phyloP scores from a whole-genome alignment of 2,113 vertebrate species.

The Gopherus flavomarginatus region DNA sequence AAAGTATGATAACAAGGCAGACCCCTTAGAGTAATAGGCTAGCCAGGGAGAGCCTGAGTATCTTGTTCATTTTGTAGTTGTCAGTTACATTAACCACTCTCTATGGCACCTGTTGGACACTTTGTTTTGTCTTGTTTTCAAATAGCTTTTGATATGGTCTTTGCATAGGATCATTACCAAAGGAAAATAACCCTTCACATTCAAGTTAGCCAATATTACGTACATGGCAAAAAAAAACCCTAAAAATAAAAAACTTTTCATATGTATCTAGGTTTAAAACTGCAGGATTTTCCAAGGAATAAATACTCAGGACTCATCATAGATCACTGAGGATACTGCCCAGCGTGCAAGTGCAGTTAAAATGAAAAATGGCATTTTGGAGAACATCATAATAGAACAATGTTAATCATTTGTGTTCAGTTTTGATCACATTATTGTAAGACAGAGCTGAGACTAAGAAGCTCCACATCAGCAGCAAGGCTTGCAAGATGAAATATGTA shows the following conservation, averaged over 20 bases:
- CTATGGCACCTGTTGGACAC: background rate
- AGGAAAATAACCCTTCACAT: background rate
- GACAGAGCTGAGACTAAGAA: background rate
- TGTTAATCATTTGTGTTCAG: background rate
- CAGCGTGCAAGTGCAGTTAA: background rate
- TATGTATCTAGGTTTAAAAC: background rate
- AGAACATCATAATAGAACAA: background rate
- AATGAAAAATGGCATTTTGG: background rate
- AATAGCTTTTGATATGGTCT: background rate
- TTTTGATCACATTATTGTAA: background rate
- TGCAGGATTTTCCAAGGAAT: background rate
- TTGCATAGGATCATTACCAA: background rate
- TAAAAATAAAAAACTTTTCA: background rate
- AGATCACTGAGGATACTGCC: background rate
- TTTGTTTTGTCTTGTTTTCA: background rate
- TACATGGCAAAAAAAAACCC: background rate
- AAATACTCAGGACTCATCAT: background rate
- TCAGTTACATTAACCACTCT: background rate
- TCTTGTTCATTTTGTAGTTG: background rate
- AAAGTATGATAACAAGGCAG: background rate
- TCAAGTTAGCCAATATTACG: background rate
- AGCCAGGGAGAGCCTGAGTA: background rate
- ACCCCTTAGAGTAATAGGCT: background rate
- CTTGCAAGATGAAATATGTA: background rate
- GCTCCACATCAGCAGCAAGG: background rate